Conservation (phyloP, 1,140 invertebrate genomes). For the Harlomillsia oculata region DNA sequence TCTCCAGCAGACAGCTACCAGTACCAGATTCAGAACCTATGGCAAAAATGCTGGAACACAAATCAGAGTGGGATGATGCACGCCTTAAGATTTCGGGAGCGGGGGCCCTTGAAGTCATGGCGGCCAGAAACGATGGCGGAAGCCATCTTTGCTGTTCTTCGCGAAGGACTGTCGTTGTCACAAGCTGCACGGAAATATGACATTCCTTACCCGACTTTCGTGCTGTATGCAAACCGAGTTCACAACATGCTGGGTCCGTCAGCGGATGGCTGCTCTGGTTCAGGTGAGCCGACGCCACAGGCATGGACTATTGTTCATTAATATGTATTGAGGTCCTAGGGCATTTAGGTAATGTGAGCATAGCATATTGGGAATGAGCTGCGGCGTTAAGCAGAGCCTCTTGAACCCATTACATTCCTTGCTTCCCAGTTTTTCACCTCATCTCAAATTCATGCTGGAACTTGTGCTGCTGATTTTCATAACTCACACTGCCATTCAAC, state of each 20-base stretch:
- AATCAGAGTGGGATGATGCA: conserved; percentile 71
- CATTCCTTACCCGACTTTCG: conserved; percentile 87
- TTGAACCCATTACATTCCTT: no score
- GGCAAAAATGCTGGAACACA: conserved; percentile 89
- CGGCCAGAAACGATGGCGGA: conserved; percentile 86
- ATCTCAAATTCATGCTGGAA: no score
- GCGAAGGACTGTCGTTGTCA: conserved; percentile 75
- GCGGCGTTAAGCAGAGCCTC: no score
- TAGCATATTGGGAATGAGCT: no score
- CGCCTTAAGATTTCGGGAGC: conserved; percentile 78
- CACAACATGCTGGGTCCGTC: conserved; percentile 88
- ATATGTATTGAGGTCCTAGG: no score
- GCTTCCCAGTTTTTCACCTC: no score
- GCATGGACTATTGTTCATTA: no score
- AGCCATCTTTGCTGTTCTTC: conserved; percentile 80
- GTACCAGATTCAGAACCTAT: conserved; percentile 84
- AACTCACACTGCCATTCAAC: no score
- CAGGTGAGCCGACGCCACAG: no score
- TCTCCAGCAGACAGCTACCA: conserved; percentile 90
- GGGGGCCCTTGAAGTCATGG: conserved; percentile 83
- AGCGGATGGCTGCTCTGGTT: conserved; percentile 71
- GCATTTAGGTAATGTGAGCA: no score
- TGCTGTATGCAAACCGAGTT: conserved; percentile 83
- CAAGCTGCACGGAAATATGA: conserved; percentile 84
- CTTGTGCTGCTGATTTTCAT: no score